Percentiles rank a stretch among this genome's conserved stretches.
Conservation (phyloP, 2,113 vertebrate genomes). For the Poeciliopsis prolifica region DNA sequence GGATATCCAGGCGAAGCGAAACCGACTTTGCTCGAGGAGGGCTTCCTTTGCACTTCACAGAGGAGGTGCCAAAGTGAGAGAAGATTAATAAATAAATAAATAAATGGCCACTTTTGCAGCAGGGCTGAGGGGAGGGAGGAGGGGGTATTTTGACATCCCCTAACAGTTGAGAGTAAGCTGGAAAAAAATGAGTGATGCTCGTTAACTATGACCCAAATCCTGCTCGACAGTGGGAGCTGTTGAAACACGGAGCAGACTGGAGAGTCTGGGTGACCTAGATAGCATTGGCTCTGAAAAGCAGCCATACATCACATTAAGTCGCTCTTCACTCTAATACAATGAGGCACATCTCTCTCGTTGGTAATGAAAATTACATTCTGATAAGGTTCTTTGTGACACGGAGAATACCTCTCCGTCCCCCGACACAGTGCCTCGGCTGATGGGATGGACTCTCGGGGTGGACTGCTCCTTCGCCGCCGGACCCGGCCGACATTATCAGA, state of each 20-base stretch:
- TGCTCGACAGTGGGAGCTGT: slow-evolving; percentile 79
- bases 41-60: slow-evolving; percentile 37
- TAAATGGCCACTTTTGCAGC: slow-evolving; percentile 63
- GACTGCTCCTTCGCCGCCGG: slow-evolving; percentile 23
- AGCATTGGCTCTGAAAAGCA: slow-evolving; percentile 76
- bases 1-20: slow-evolving; percentile 43
- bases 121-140: not conserved
- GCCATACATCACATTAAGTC: slow-evolving; percentile 71
- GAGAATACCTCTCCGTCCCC: slow-evolving; percentile 52
- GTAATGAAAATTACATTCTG: slow-evolving; percentile 73
- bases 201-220: slow-evolving; percentile 83
- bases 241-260: slow-evolving; percentile 78
- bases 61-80: slow-evolving; percentile 44
- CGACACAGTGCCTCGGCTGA: slow-evolving; percentile 15
- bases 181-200: slow-evolving; percentile 65
- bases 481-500: slow-evolving; percentile 47
- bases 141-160: slow-evolving; percentile 44
- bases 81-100: slow-evolving; percentile 66
- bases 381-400: slow-evolving; percentile 65
- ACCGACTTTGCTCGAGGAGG: slow-evolving; percentile 50
- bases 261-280: slow-evolving; percentile 79
- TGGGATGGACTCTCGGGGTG: slow-evolving; percentile 10
- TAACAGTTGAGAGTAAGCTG: slow-evolving; percentile 45
- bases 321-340: slow-evolving; percentile 63
- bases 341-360: slow-evolving; percentile 58